Evolutionary conservation across 2,113 vertebrate species (phyloP), one percentile per base, ranked within the genome.

Genomic region (Hippoglossus stenolepis): DNA sequence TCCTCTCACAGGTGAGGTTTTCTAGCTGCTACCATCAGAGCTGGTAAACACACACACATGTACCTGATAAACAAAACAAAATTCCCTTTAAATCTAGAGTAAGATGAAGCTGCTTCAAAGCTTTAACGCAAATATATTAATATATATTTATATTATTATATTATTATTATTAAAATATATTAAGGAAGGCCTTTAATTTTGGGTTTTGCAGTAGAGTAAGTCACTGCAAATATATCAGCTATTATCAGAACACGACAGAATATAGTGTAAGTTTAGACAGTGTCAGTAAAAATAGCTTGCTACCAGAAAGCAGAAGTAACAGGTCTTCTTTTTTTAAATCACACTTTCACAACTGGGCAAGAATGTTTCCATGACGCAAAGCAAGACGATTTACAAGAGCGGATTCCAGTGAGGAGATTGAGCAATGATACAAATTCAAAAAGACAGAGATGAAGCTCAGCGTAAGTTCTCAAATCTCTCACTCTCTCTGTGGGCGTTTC

Each of bases 11-110:
- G 83, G 73, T 77, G 80, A 83, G 59, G 71, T 59, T 54, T 71
- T 76, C 82, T 72, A 60, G 61, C 81, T 91, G 82, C 71, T 83
- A 90, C 82, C 91, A 92, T 93, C 70, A 89, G 88, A 91, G 82
- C 90, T 75, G 56, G 49, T 68, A 21, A 73, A 74, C 75, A 74
- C 71, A 69, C 60, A 80, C n/a, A n/a, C 74, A 73, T 54, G 81
- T 15, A 24, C n/a, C 38, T 85, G 23, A 3, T 10, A 67, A 80
- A 9, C 53, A 14, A 60, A 85, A 71, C 45, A 66, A 3, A 59
- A 49, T 57, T 31, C 5, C 35, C 7, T 38, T 7, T 20, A 53
- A 51, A 51, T 51, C 4, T 2, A 28, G 28, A 31, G 28, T 31
- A 53, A 20, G 7, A 13, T 4, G 12, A 47, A 47, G 12, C 12